These are phyloP conservation scores for Aricia agestis DNA, from an alignment of 1,140 invertebrate genomes.

Conservation along the genomic window DNA sequence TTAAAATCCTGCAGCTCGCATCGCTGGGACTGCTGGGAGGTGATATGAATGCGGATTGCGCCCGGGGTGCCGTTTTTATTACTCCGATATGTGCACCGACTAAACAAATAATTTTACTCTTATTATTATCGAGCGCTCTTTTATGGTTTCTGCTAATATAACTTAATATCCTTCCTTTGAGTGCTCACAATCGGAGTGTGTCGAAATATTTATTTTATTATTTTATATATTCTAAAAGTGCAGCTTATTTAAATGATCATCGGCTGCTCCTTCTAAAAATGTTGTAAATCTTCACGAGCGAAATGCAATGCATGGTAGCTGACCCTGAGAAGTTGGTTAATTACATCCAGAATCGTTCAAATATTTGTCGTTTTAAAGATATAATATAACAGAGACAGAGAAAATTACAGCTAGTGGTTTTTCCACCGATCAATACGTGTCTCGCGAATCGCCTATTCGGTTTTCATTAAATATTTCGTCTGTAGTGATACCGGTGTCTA, in stretches of 20 bases:
- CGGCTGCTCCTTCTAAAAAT: too few species aligned
- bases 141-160: not conserved
- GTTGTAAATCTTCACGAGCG: too few species aligned
- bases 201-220: too few species aligned
- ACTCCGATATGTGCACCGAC: not conserved
- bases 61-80: not conserved
- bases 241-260: too few species aligned
- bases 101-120: not conserved
- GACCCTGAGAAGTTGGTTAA: too few species aligned
- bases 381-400: not conserved
- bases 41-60: slow-evolving; percentile 2
- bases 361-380: not conserved
- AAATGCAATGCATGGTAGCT: too few species aligned
- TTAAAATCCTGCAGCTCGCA: not conserved
- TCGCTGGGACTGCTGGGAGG: not conserved
- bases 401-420: not conserved
- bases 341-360: not conserved
- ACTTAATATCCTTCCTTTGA: too few species aligned
- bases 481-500: not conserved
- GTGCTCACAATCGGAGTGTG: too few species aligned
- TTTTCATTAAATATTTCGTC: not conserved
- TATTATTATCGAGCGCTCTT: not conserved
- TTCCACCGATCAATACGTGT: not conserved
- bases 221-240: too few species aligned
- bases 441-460: not conserved